These are phyloP conservation scores for Carduelis carduelis DNA, from an alignment of 2,797 vertebrate genomes.

Conservation along the genomic window DNA sequence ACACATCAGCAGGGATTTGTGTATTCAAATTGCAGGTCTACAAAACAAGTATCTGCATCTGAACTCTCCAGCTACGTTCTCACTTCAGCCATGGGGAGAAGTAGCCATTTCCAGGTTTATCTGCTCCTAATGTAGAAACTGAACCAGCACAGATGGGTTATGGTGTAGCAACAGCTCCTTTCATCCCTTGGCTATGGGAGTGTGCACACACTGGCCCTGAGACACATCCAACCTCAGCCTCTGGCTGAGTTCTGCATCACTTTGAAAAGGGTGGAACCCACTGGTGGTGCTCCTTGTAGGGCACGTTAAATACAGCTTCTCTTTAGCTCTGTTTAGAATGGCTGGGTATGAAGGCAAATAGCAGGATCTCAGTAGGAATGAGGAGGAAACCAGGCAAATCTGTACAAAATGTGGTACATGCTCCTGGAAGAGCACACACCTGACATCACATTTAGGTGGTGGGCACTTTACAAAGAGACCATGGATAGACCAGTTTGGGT, in stretches of 20 bases:
- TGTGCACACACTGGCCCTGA: neutral
- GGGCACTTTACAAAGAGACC: neutral
- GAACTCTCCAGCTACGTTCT: neutral
- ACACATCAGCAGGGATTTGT: neutral
- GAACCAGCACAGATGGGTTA: neutral
- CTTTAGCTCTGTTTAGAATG: neutral
- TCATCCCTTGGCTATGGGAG: neutral
- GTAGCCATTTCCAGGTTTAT: neutral
- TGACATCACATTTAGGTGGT: neutral
- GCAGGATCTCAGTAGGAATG: neutral
- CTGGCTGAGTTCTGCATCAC: neutral
- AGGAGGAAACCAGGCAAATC: neutral
- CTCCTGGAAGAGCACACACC: neutral
- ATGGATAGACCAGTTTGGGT: rapidly evolving
- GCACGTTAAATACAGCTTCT: neutral
- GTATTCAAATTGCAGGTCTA: neutral
- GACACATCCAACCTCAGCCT: neutral
- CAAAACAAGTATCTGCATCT: neutral
- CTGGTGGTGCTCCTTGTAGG: neutral
- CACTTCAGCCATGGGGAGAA: neutral
- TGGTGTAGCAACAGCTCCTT: neutral
- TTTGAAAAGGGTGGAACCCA: neutral
- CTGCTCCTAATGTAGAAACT: neutral
- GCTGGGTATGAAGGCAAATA: neutral
- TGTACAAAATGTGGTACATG: neutral